Percentiles rank a stretch among this genome's conserved stretches.
Evolutionary conservation across 2,888 invertebrate species (phyloP).

Genomic region (Conistra vaccinii): DNA sequence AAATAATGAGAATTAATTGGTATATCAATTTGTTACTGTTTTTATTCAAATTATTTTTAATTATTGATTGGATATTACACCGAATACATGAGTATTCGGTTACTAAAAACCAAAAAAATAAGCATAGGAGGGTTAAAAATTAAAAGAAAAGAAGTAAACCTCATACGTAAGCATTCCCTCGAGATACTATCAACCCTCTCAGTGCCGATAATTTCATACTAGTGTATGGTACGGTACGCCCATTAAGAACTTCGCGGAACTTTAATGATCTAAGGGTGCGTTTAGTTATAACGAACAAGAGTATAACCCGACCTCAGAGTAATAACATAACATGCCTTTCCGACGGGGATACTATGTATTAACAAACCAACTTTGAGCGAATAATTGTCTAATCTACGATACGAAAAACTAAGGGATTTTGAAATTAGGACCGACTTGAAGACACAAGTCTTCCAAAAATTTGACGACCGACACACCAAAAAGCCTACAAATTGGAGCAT

Average conservation of each 20-base stretch:
- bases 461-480: too few species aligned
- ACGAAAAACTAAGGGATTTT: not conserved
- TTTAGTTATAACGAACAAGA: constrained; percentile 28
- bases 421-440: not conserved
- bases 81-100: too few species aligned
- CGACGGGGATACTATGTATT: not conserved
- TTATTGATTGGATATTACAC: too few species aligned
- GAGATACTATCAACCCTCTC: constrained; percentile 11
- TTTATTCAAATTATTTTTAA: too few species aligned
- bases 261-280: constrained; percentile 40
- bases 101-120: not conserved
- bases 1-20: too few species aligned
- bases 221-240: constrained; percentile 4
- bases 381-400: not conserved
- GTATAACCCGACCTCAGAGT: constrained; percentile 6
- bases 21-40: too few species aligned
- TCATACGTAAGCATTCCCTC: not conserved
- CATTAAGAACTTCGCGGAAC: constrained; percentile 40
- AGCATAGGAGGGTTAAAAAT: not conserved
- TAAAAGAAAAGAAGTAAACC: not conserved
- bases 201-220: constrained; percentile 39
- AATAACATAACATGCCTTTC: not conserved
- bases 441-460: too few species aligned
- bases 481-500: not conserved
- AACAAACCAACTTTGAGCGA: not conserved